Evolutionary conservation across 1,140 invertebrate species (phyloP).

Genomic region (Odontomachus brunneus): DNA sequence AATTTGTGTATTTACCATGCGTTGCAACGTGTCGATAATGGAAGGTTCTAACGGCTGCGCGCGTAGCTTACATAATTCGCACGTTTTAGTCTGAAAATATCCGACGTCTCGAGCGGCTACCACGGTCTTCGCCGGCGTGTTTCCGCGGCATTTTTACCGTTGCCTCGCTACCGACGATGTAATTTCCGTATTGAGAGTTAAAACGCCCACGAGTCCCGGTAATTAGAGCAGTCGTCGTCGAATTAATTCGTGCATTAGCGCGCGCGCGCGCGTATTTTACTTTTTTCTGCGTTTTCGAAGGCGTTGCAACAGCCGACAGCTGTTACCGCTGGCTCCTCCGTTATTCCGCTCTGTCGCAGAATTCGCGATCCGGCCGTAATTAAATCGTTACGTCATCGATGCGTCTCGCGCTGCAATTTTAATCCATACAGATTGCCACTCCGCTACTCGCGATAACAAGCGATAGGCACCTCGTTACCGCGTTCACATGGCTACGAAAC

Average conservation of each 20-base stretch:
- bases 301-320: neutral
- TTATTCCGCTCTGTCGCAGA: neutral
- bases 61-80: neutral
- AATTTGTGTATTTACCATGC: neutral
- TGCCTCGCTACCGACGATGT: slow-evolving; percentile 35
- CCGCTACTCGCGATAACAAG: slow-evolving; percentile 38
- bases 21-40: neutral
- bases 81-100: neutral
- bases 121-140: too few species aligned
- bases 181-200: slow-evolving; percentile 45
- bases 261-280: neutral
- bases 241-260: slow-evolving; percentile 57
- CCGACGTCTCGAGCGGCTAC: too few species aligned
- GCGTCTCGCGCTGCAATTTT: slow-evolving; percentile 23
- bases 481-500: neutral
- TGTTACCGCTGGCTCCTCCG: neutral
- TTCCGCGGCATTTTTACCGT: slow-evolving; percentile 42
- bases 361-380: slow-evolving; percentile 42
- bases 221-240: slow-evolving; percentile 41
- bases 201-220: slow-evolving; percentile 21
- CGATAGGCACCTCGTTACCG: slow-evolving; percentile 10
- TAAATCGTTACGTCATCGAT: slow-evolving; percentile 55
- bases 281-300: slow-evolving; percentile 40
- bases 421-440: slow-evolving; percentile 50
- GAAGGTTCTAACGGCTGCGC: neutral